Evolutionary conservation across 2,797 vertebrate genomes (phyloP), one percentile per base, ranked within the genome.

Genomic region (Liasis olivaceus): DNA sequence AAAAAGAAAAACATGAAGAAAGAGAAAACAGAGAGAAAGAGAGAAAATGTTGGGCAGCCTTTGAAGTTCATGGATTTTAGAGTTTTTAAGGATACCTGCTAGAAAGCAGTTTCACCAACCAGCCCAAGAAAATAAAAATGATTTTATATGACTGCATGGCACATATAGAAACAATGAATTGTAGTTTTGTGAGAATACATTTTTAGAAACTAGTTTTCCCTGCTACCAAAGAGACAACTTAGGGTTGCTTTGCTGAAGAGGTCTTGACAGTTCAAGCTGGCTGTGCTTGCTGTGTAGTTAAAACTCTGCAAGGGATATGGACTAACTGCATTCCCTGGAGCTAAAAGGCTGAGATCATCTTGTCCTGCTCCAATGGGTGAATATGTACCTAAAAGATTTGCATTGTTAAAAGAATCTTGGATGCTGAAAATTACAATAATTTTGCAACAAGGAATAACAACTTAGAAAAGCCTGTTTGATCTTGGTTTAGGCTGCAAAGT

Each of bases 351-450:
- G 9, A 66, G 28, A n/a, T 54, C n/a, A 60, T 28, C 20, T 64
- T 87, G 89, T 93, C 84, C 89, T 87, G 64, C 85, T 93, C 15
- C 47, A 28, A 17, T 63, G 85, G 87, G 56, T 63, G 85, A 87
- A 60, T 56, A 15, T 92, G 89, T 51, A 56, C 90, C 88, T 24
- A 5, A 56, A 28, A 64, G 58, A 12, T 3, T 5, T 88, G 47
- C 47, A 91, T 91, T 90, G 63, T 58, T 90, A 87, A 87, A 69
- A 89, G 7, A 88, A 84, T 92, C 22, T 84, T 62, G 77, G 42
- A 69, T 87, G 77, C 77, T 89, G 15, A 91, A 14, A 91, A 91
- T 81, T 2, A 64, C 15, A 20, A 89, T 93, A 87, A 89, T 72
- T 85, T 36, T 5, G 17, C 42, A 54, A 8, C 2, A 89, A 88